These are phyloP conservation scores for Calyptomena viridis DNA, from an alignment of 2,113 vertebrate genomes.

Conservation along the genomic window DNA sequence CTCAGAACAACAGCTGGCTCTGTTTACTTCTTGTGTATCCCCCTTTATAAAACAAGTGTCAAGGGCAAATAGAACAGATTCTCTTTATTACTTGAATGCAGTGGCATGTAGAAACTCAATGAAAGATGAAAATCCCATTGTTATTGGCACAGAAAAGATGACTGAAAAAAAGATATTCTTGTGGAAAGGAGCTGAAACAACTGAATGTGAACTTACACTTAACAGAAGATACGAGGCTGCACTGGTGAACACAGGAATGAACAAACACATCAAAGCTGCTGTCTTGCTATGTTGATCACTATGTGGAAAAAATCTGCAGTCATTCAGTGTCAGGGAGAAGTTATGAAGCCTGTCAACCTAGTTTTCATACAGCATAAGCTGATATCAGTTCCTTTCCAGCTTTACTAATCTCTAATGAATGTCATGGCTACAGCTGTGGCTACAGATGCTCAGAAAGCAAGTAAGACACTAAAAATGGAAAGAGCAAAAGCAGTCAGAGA, in stretches of 20 bases:
- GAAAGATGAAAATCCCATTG: neutral
- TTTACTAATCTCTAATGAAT: neutral
- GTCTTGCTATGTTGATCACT: neutral
- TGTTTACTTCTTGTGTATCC: neutral
- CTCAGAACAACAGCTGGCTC: neutral
- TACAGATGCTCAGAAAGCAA: neutral
- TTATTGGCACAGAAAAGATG: neutral
- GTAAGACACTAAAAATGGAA: neutral
- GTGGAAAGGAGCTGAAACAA: neutral
- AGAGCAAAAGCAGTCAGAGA: neutral
- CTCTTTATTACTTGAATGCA: neutral
- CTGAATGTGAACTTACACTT: neutral
- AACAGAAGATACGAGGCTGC: neutral
- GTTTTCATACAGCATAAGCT: neutral
- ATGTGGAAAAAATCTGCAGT: neutral
- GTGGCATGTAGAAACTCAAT: neutral
- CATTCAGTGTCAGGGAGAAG: neutral
- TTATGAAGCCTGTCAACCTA: neutral
- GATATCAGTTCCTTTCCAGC: neutral
- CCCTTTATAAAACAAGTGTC: neutral
- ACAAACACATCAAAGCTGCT: neutral
- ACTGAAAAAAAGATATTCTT: neutral
- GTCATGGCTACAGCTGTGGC: neutral
- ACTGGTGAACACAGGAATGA: neutral
- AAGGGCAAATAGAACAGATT: slow-evolving; percentile 4